phyloP scores from a whole-genome alignment of 1,140 invertebrate genomes.

The Thaumetopoea pityocampa region DNA sequence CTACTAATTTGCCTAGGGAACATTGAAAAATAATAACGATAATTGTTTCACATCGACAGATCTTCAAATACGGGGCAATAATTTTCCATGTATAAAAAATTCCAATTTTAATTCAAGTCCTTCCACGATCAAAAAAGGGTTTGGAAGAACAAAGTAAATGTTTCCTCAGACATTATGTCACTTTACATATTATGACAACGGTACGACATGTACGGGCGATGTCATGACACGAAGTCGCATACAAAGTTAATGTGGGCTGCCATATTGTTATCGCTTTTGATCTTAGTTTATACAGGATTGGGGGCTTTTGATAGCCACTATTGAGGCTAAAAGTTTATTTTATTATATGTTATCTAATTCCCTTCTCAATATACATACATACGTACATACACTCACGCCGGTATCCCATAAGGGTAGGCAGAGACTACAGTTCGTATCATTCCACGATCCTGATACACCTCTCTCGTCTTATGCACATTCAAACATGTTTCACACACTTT shows the following conservation, averaged over 20 bases:
- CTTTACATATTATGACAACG: slow-evolving; percentile 17
- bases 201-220: slow-evolving; percentile 10
- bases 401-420: too few species aligned
- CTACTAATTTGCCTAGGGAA: too few species aligned
- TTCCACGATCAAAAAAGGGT: too few species aligned
- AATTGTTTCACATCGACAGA: too few species aligned
- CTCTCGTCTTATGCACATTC: too few species aligned
- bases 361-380: too few species aligned
- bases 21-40: too few species aligned
- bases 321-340: slow-evolving; percentile 3
- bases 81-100: not conserved
- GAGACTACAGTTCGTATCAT: too few species aligned
- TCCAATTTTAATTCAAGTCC: not conserved
- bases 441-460: too few species aligned
- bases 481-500: too few species aligned
- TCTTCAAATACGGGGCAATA: too few species aligned
- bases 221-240: slow-evolving; percentile 4
- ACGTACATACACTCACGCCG: too few species aligned
- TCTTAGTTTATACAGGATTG: slow-evolving; percentile 10
- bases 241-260: slow-evolving; percentile 8
- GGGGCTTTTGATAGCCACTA: slow-evolving; percentile 1
- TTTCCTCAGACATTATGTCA: slow-evolving; percentile 12
- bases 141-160: slow-evolving; percentile 17
- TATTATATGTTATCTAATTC: not conserved
- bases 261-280: slow-evolving; percentile 11